Percentiles rank a stretch among this genome's conserved stretches.
These are phyloP conservation scores for Macrophya annulata DNA, from an alignment of 2,888 invertebrate species.

Conservation along the genomic window DNA sequence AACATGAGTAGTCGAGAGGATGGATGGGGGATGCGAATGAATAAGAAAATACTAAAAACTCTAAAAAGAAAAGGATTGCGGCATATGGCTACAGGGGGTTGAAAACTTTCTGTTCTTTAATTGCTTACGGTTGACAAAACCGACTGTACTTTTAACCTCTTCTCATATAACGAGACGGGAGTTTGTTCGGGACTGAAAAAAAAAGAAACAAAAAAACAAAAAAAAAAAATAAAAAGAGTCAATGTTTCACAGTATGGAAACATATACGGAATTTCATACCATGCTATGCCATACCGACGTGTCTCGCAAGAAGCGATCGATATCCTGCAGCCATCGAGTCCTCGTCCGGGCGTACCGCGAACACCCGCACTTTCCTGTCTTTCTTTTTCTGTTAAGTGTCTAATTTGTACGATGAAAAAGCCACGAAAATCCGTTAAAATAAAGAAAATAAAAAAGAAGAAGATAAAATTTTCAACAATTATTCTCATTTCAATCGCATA, in stretches of 20 bases:
- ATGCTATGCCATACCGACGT: not conserved
- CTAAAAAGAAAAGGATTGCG: not conserved
- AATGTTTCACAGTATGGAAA: not conserved
- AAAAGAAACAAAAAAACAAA: not conserved
- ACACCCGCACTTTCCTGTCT: not conserved
- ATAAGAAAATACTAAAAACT: not conserved
- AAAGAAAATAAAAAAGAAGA: no score
- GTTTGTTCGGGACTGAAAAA: not conserved
- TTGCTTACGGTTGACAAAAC: slow-evolving; percentile 32
- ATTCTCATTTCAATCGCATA: not conserved
- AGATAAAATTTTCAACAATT: not conserved
- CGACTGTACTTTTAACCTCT: slow-evolving; percentile 25
- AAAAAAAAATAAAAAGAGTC: not conserved
- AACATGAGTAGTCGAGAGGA: not conserved
- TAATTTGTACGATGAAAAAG: not conserved
- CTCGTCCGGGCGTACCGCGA: slow-evolving; percentile 26
- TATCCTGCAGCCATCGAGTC: slow-evolving; percentile 44
- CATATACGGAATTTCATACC: not conserved
- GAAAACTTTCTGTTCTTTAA: slow-evolving; percentile 10
- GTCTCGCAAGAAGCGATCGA: slow-evolving; percentile 44
- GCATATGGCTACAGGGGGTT: not conserved
- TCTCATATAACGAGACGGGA: not conserved
- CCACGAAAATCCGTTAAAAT: not conserved
- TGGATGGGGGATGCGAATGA: not conserved
- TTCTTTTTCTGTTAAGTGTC: not conserved